Evolutionary conservation across 1,140 invertebrate genomes (phyloP).

Genomic region (Lasioglossum baleicum): DNA sequence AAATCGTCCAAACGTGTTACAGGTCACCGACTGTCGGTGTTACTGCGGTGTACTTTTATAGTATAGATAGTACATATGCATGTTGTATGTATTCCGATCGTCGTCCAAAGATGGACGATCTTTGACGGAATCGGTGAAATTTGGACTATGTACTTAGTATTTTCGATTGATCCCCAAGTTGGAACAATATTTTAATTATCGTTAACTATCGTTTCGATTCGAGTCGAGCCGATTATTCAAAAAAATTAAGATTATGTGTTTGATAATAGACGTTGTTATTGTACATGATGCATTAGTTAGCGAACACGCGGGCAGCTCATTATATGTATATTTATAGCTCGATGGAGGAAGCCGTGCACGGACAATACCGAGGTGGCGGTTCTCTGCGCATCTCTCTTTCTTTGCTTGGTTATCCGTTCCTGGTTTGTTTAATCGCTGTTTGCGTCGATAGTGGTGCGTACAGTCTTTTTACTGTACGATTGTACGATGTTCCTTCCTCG

Average conservation of each 20-base stretch:
- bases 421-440: not conserved
- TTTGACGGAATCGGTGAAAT: too few species aligned
- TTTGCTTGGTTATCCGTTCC: not conserved
- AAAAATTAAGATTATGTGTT: not conserved
- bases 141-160: too few species aligned
- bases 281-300: slow-evolving; percentile 11
- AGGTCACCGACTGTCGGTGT: slow-evolving; percentile 36
- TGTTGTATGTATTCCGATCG: not conserved
- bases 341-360: slow-evolving; percentile 43
- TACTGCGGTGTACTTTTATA: not conserved
- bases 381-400: not conserved
- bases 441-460: slow-evolving; percentile 1
- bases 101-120: not conserved
- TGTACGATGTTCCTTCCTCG: not conserved
- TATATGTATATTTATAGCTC: slow-evolving; percentile 48
- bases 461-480: slow-evolving; percentile 4
- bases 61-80: not conserved
- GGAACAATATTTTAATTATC: too few species aligned
- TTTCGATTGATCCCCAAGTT: too few species aligned
- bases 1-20: slow-evolving; percentile 34
- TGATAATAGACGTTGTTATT: slow-evolving; percentile 14
- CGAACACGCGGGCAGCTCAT: slow-evolving; percentile 30
- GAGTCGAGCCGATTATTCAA: not conserved
- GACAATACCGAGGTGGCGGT: slow-evolving; percentile 7
- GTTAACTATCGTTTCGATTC: too few species aligned